Percentiles rank a stretch among this genome's conserved stretches.
These are phyloP conservation scores for Hecatera dysodea DNA, from an alignment of 2,888 invertebrate genomes.

Conservation along the genomic window DNA sequence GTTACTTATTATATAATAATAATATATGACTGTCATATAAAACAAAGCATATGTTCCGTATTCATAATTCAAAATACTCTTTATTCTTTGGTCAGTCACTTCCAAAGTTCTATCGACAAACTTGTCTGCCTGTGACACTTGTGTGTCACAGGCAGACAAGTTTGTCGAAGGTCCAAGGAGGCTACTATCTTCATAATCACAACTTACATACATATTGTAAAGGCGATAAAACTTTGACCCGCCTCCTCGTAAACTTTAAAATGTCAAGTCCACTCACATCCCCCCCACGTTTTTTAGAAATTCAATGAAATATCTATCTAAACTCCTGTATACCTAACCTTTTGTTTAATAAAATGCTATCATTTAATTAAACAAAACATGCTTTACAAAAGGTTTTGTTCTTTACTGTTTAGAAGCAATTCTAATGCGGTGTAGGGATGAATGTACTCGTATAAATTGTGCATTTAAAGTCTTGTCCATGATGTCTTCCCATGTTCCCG, in stretches of 20 bases:
- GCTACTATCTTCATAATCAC: too few species aligned
- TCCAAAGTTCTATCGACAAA: too few species aligned
- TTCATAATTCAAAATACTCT: too few species aligned
- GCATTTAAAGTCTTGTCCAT: slow-evolving; percentile 10
- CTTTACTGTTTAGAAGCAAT: slow-evolving; percentile 45
- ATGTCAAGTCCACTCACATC: background rate
- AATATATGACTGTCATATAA: too few species aligned
- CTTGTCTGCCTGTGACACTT: too few species aligned
- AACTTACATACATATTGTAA: background rate
- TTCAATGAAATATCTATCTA: slow-evolving; percentile 29
- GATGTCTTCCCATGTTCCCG: too few species aligned
- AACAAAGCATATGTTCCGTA: too few species aligned
- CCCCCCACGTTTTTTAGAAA: background rate
- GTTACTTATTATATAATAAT: too few species aligned
- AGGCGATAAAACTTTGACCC: background rate
- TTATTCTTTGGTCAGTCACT: too few species aligned
- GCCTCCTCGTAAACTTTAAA: slow-evolving; percentile 15
- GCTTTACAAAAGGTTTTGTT: slow-evolving; percentile 18
- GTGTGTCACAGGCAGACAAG: too few species aligned
- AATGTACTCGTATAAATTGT: slow-evolving; percentile 13
- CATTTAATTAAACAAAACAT: slow-evolving; percentile 36
- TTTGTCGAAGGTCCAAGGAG: too few species aligned
- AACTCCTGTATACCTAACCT: slow-evolving; percentile 14
- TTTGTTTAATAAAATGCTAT: too few species aligned
- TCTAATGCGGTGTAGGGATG: slow-evolving; percentile 45